These are phyloP conservation scores for Myxocyprinus asiaticus DNA, from an alignment of 2,113 vertebrate species.

Conservation along the genomic window DNA sequence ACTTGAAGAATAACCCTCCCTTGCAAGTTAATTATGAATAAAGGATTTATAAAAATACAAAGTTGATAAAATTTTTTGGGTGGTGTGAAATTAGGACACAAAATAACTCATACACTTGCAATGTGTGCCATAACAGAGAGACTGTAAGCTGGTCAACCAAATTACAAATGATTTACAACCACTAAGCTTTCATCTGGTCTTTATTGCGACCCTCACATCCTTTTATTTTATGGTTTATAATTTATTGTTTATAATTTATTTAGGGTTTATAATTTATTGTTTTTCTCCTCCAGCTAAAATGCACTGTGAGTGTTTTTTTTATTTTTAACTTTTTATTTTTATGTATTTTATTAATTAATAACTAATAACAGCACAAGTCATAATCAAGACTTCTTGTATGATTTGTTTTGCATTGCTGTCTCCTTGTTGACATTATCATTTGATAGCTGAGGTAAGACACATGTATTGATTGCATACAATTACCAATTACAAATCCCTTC, in stretches of 20 bases:
- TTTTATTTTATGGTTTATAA: conserved; percentile 28
- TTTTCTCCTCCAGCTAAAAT: conserved; percentile 1
- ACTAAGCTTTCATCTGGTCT: conserved; percentile 45
- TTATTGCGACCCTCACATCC: conserved; percentile 43
- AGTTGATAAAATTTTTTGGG: no score
- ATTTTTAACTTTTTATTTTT: no score
- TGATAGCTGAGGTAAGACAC: not conserved
- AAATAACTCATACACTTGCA: no score
- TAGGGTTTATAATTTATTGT: conserved; percentile 26
- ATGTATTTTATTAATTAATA: no score
- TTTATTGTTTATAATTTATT: conserved; percentile 49
- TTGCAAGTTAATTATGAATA: no score
- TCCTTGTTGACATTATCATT: not conserved
- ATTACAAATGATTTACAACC: conserved; percentile 46
- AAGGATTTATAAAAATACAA: no score
- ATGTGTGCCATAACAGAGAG: not conserved
- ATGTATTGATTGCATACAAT: not conserved
- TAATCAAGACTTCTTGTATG: not conserved
- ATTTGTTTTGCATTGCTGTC: not conserved
- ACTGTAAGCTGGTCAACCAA: conserved; percentile 25
- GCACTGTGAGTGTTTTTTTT: not conserved
- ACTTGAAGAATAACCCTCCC: no score
- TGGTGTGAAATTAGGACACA: no score
- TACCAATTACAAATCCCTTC: not conserved
- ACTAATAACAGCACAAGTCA: not conserved